Evolutionary conservation across 2,113 vertebrate species (phyloP), one percentile per base, ranked within the genome.

Genomic region (Tympanuchus pallidicinctus): DNA sequence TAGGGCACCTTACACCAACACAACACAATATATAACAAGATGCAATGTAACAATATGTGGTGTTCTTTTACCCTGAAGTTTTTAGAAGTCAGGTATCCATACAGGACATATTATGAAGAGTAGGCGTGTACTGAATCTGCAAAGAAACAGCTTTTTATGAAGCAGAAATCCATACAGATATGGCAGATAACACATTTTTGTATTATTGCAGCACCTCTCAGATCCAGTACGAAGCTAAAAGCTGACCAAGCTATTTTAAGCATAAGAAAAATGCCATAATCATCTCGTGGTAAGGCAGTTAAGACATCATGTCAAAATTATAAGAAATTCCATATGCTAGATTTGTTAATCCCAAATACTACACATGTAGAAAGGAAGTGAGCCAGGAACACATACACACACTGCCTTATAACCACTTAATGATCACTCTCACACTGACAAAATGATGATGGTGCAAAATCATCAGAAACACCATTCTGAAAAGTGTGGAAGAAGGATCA

Each of bases 211-310:
- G 82, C 7, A 36, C 2, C 6, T 28, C 34, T 83, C 67, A 65
- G 34, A 42, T 56, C 22, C 47, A 91, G 38, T 43, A 60, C 4
- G 14, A 95, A 22, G 47, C 48, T 82, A 86, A 82, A 84, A 93
- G 61, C 36, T 73, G 89, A 48, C 14, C 48, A 94, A 42, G 13
- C 14, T 86, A 27, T 21, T 54, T 30, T 73, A 70, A 17, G 88
- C 77, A 70, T 83, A 38, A 86, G 45, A 89, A 93, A 54, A 77
- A 74, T 10, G n/a, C 32, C 73, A n/a, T 56, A 91, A 80, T 28
- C 19, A 63, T 57, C 17, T 25, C 48, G 22, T 18, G 30, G 27
- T 25, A 87, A 80, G 34, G 22, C 19, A 43, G 42, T 40, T 27
- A 32, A 88, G 45, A n/a, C 12, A 32, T 32, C 19, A 32, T 1